These are phyloP conservation scores for Drosophila kambysellisi DNA, from an alignment of 2,888 invertebrate genomes.

Conservation along the genomic window DNA sequence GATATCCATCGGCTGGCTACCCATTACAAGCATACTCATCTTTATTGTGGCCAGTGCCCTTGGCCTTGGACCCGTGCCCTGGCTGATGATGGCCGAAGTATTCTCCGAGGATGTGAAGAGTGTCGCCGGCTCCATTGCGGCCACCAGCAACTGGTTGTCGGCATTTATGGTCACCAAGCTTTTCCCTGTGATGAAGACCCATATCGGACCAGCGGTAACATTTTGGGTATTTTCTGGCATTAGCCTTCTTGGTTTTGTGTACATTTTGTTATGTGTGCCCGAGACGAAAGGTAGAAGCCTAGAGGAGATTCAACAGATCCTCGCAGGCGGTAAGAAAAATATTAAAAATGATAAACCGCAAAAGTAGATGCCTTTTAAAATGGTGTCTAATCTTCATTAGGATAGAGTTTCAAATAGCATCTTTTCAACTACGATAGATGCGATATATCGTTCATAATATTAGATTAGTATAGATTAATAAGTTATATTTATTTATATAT, in stretches of 20 bases:
- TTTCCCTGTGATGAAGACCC: constrained; percentile 86
- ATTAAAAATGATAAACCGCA: neutral
- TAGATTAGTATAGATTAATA: neutral
- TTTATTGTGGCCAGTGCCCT: constrained; percentile 89
- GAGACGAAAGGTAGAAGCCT: constrained; percentile 86
- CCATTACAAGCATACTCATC: constrained; percentile 89
- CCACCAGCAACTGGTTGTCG: constrained; percentile 92
- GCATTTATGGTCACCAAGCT: constrained; percentile 92
- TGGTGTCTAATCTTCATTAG: neutral
- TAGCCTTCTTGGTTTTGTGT: constrained; percentile 88
- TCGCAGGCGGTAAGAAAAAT: constrained; percentile 48
- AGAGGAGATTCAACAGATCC: constrained; percentile 71
- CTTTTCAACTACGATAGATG: neutral
- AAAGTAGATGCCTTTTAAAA: neutral
- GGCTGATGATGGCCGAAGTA: constrained; percentile 90
- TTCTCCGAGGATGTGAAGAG: constrained; percentile 92
- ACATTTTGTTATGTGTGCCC: constrained; percentile 87
- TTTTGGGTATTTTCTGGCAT: constrained; percentile 91
- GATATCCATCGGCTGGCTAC: constrained; percentile 88
- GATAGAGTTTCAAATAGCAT: neutral
- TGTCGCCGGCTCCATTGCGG: constrained; percentile 90
- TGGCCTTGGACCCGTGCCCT: constrained; percentile 93
- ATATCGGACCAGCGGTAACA: constrained; percentile 88
- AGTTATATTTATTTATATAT: neutral
- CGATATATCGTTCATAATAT: neutral